A percentile compares a stretch with the other conserved stretches of the same genome.
Conservation (phyloP, 2,888 invertebrate genomes). For the Chrysolina haemoptera region DNA sequence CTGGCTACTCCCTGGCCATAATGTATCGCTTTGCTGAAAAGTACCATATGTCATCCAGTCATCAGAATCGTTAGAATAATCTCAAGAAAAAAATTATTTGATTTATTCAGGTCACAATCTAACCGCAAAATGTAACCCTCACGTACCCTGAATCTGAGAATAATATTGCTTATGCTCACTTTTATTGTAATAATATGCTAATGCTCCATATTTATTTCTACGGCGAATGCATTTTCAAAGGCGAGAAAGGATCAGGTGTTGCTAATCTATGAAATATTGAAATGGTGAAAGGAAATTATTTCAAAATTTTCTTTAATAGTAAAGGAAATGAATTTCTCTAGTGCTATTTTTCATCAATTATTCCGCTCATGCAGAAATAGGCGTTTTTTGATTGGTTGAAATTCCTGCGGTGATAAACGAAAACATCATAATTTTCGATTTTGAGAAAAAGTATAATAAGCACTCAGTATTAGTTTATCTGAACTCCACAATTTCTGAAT, state of each 20-base stretch:
- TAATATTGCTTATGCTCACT: conserved; percentile 19
- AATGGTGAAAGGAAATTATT: background rate
- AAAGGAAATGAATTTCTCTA: background rate
- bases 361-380: too few relatives aligned
- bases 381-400: too few relatives aligned
- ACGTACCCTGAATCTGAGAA: conserved; percentile 17
- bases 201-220: conserved; percentile 26
- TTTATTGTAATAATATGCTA: conserved; percentile 31
- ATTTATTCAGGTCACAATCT: background rate
- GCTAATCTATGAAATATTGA: conserved; percentile 20
- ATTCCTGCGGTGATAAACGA: too few relatives aligned
- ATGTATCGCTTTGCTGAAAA: background rate
- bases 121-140: conserved; percentile 1
- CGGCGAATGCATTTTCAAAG: conserved; percentile 25
- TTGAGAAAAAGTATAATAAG: too few relatives aligned
- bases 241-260: conserved; percentile 26
- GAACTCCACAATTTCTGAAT: too few relatives aligned
- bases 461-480: too few relatives aligned
- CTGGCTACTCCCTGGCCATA: too few relatives aligned
- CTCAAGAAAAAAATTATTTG: background rate
- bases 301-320: background rate
- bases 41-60: background rate
- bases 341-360: too few relatives aligned
- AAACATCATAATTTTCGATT: too few relatives aligned
- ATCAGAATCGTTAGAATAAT: background rate